phyloP scores from a whole-genome alignment of 2,888 invertebrate species.

The Agrilus biguttatus region DNA sequence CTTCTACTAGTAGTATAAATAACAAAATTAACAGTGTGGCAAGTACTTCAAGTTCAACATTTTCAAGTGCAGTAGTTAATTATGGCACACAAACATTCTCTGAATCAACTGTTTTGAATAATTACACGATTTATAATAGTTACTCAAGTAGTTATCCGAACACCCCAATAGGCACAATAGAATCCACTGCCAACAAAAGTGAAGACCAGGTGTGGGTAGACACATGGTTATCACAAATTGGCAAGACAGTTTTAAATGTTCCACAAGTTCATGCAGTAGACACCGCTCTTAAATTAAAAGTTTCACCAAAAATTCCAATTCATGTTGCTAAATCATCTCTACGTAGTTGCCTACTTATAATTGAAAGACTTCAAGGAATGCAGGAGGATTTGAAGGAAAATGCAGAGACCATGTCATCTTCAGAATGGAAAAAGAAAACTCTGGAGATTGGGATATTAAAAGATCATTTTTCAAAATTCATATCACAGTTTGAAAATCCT shows the following conservation, averaged over 20 bases:
- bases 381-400: conserved; percentile 33
- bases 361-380: conserved; percentile 26
- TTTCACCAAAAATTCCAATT: conserved; percentile 19
- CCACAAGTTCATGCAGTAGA: conserved; percentile 10
- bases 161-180: too few species aligned
- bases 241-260: conserved; percentile 21
- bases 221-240: conserved; percentile 25
- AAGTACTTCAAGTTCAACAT: too few species aligned
- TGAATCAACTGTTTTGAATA: too few species aligned
- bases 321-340: conserved; percentile 24
- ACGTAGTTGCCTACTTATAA: conserved; percentile 21
- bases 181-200: conserved; percentile 12
- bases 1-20: conserved; percentile 1
- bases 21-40: not conserved
- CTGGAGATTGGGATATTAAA: conserved; percentile 36
- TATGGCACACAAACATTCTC: too few species aligned
- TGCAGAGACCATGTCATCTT: conserved; percentile 31
- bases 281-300: conserved; percentile 3
- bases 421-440: conserved; percentile 41
- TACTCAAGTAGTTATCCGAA: too few species aligned
- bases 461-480: conserved; percentile 29
- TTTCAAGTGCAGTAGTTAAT: too few species aligned
- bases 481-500: conserved; percentile 30
- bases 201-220: conserved; percentile 28
- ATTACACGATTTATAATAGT: too few species aligned